phyloP scores from a whole-genome alignment of 1,140 invertebrate genomes.

The Melanaphis sacchari region DNA sequence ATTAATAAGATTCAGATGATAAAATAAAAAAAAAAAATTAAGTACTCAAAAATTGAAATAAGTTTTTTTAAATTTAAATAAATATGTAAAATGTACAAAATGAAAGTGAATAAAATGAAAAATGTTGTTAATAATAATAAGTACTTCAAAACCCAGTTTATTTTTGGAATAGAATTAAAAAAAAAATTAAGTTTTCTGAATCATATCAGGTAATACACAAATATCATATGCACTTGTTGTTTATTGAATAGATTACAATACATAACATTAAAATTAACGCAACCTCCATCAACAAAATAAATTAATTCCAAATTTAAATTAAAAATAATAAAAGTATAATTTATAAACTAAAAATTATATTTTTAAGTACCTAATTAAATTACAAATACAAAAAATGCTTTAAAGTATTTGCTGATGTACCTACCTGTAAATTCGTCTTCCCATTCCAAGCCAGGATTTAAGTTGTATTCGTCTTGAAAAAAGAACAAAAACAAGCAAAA shows the following conservation, averaged over 20 bases:
- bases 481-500: conserved; percentile 70
- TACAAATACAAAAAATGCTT: conserved; percentile 47
- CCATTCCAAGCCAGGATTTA: conserved; percentile 99
- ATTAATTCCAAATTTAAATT: conserved; percentile 5
- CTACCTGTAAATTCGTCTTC: conserved; percentile 99
- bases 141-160: background rate
- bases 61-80: background rate
- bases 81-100: background rate
- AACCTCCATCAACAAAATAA: conserved; percentile 60
- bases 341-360: conserved; percentile 26
- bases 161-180: background rate
- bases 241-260: background rate
- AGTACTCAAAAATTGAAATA: background rate
- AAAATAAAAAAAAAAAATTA: background rate
- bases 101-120: background rate
- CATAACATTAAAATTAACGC: conserved; percentile 61
- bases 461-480: conserved; percentile 97
- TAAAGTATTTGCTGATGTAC: conserved; percentile 62
- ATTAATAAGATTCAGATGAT: conserved; percentile 43
- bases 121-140: background rate
- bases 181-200: conserved; percentile 11
- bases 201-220: conserved; percentile 22
- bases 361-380: conserved; percentile 31
- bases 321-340: background rate
- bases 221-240: background rate